Base-by-base conservation (phyloP, 2,113 vertebrate genomes). In the Oxyura jamaicensis region DNA sequence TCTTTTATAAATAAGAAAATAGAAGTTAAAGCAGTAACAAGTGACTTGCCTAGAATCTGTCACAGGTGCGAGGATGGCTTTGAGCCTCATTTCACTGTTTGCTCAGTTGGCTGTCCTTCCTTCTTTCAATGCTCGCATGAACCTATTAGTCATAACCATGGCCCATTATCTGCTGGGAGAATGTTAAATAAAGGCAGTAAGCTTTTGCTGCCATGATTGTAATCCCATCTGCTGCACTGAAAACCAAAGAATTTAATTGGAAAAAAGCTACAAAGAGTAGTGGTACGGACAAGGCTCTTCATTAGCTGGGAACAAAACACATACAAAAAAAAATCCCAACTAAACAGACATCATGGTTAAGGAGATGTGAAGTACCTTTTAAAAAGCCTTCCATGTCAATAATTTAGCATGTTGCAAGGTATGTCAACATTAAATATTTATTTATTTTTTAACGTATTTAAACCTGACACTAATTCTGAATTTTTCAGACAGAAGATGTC, bases 361-460 rank as follows among this genome's bases (percentile, higher is more conserved):
- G 29, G 39, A 82, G 29, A 56, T 39, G 42, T 48, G 48, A 90
- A 88, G 56, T 85, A 75, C 23, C 7, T 72, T 86, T 74, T 59
- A 20, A 36, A 88, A 92, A 86, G 19, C 5, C 8, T 86, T 67
- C 50, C 26, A 41, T 28, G 79, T 85, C 29, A 86, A 39, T 63
- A 58, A 88, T n/a, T 60, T 23, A 69, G 18, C 29, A 36, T 60
- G 48, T 46, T 58, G 14, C 4, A 46, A 85, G 28, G 50, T 65
- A 71, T 10, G 9, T n/a, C 4, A 21, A 48, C 42, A 26, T 2
- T 5, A 1, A 10, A 8, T 4, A 6, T 3, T 29, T 28, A 3
- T n/a, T 62, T 55, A 3, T 68, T 63, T 78, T 8, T 8, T 39
- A 50, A 13, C 69, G 42, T 88, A 19, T 72, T 86, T 71, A 63